phyloP scores from a whole-genome alignment of 2,888 invertebrate genomes.

The Nephrotoma appendiculata region DNA sequence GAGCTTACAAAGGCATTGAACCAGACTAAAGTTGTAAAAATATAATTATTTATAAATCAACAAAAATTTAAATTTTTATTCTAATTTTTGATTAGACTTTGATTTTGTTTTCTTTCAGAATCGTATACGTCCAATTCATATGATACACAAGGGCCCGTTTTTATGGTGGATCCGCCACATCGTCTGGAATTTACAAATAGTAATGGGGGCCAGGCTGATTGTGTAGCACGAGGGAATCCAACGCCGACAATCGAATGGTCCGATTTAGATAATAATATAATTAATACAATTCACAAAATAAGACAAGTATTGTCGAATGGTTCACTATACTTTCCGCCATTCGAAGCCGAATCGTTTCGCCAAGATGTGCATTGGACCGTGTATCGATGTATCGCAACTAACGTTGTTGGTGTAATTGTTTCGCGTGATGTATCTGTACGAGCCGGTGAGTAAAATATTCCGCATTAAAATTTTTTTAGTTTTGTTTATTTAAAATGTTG shows the following conservation, averaged over 20 bases:
- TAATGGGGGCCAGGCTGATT: conserved; percentile 37
- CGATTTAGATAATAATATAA: conserved; percentile 36
- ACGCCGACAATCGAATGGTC: conserved; percentile 39
- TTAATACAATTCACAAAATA: conserved; percentile 36
- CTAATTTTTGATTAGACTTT: neutral
- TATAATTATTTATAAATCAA: too few species aligned
- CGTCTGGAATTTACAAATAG: conserved; percentile 40
- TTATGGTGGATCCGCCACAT: conserved; percentile 37
- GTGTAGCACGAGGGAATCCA: conserved; percentile 39
- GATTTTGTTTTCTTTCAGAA: neutral
- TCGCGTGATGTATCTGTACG: conserved; percentile 38
- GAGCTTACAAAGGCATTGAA: too few species aligned
- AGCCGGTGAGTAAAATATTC: conserved; percentile 27
- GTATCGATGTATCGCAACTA: conserved; percentile 37
- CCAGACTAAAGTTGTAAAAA: too few species aligned
- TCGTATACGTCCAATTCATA: conserved; percentile 30
- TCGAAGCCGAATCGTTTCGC: conserved; percentile 39
- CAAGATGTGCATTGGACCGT: conserved; percentile 42
- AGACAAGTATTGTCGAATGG: conserved; percentile 39
- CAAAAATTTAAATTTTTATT: too few species aligned
- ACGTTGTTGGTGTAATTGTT: conserved; percentile 37
- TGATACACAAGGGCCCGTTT: conserved; percentile 40
- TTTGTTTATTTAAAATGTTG: too few species aligned
- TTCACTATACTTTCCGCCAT: conserved; percentile 39
- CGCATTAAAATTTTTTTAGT: too few species aligned